Base-by-base conservation (phyloP, 2,888 invertebrate genomes). In the Frankliniella fusca region DNA sequence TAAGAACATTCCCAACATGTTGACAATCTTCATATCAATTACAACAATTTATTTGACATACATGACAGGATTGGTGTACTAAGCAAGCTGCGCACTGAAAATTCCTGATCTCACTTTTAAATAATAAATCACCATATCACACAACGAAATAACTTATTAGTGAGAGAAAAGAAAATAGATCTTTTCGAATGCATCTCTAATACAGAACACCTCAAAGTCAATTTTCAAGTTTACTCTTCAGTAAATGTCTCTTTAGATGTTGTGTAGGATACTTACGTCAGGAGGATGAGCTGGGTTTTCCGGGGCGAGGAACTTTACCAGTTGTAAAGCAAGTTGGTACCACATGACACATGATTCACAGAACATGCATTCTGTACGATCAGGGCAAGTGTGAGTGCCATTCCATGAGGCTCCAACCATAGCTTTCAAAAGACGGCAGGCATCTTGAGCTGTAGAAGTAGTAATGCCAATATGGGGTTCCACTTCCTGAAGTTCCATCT, bases 261-360 rank as follows among this genome's bases (percentile, higher is more conserved):
- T 80, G 54, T 23, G 27, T 27, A 27, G 27, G 50, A 50, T 28
- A 89, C 91, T 90, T 90, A 95, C 94, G 89, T 94, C 94, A 54
- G 94, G 93, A 83, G 94, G 93, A 85, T 93, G 91, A 65, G 93
- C 92, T 23, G 93, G 93, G 87, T 92, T 91, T 85, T 93, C 91
- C 2, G 95, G 95, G 81, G 93, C 93, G 86, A 96, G 91, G 85
- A 94, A 95, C 84, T 94, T 92, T 49, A 97, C 92, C 61, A 97
- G 89, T 85, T 94, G 92, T 82, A 95, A 91, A 18, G 95, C 94
- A 61, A 98, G 89, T 88, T 97, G 98, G 88, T 98, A 97, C 95
- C 98, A 98, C 89, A 97, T 94, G 54, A 97, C 95, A 49, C 95
- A 93, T 82, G 97, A 94, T 87, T 97, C 97, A 89, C 98, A 99